Evolutionary conservation across 1,140 invertebrate species (phyloP).

Genomic region (Melipona quadrifasciata): DNA sequence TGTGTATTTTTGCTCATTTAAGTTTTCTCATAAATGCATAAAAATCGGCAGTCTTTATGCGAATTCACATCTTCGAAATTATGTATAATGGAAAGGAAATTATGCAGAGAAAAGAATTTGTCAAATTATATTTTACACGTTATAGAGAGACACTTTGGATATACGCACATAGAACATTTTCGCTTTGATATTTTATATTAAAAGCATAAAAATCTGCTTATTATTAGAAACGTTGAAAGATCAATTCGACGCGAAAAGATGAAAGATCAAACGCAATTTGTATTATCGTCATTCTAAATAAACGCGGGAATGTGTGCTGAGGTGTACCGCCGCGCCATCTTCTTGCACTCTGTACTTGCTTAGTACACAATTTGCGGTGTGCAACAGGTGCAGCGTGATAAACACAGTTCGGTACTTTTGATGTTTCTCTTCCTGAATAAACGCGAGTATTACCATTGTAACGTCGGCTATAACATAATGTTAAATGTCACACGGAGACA

Average conservation of each 20-base stretch:
- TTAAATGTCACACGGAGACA: background rate
- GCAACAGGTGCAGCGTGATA: background rate
- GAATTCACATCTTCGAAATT: too few species aligned
- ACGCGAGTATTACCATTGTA: background rate
- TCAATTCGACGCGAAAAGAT: background rate
- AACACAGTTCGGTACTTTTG: constrained; percentile 1
- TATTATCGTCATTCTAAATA: background rate
- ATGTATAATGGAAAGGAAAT: too few species aligned
- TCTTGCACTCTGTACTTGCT: background rate
- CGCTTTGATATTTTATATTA: too few species aligned
- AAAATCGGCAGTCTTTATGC: too few species aligned
- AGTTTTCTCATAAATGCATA: too few species aligned
- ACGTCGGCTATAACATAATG: background rate
- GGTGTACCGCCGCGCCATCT: background rate
- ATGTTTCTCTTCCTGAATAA: background rate
- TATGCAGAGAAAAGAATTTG: too few species aligned
- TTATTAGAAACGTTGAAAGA: background rate
- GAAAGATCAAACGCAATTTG: background rate
- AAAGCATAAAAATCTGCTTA: background rate
- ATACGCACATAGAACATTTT: too few species aligned
- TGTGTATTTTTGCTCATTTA: too few species aligned
- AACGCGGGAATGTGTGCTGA: background rate
- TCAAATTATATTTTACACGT: too few species aligned
- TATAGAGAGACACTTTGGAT: too few species aligned
- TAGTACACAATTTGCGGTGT: background rate